phyloP scores from a whole-genome alignment of 1,140 invertebrate genomes.

The Aricia agestis region DNA sequence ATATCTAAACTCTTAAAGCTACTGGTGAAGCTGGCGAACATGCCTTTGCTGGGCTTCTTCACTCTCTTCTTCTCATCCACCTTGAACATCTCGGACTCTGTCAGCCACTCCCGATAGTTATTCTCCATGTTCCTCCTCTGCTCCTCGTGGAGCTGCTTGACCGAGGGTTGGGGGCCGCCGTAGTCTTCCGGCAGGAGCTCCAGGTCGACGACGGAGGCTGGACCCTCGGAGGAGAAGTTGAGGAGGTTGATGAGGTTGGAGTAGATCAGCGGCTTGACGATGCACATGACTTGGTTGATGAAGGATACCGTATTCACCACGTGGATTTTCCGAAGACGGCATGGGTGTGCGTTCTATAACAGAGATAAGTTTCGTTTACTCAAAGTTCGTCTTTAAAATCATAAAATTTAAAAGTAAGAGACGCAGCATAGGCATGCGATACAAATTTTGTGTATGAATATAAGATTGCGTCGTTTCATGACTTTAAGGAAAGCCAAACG shows the following conservation, averaged over 20 bases:
- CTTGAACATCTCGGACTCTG: slow-evolving; percentile 69
- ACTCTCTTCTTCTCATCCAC: slow-evolving; percentile 72
- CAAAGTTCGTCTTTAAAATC: no score
- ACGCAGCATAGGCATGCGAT: no score
- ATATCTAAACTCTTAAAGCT: slow-evolving; percentile 69
- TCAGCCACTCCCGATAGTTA: slow-evolving; percentile 70
- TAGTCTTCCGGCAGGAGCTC: slow-evolving; percentile 72
- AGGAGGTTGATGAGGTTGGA: slow-evolving; percentile 76
- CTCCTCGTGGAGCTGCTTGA: slow-evolving; percentile 69
- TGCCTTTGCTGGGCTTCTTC: slow-evolving; percentile 69
- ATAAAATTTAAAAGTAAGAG: no score
- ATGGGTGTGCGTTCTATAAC: slow-evolving; percentile 78
- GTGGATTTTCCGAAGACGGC: slow-evolving; percentile 78
- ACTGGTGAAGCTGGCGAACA: slow-evolving; percentile 68
- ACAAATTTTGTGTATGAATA: no score
- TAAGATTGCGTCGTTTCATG: no score
- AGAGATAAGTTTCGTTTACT: neutral
- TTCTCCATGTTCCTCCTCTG: slow-evolving; percentile 69
- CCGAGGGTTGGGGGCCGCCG: slow-evolving; percentile 60
- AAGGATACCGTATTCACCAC: slow-evolving; percentile 78
- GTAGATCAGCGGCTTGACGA: slow-evolving; percentile 77
- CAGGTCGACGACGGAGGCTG: slow-evolving; percentile 63
- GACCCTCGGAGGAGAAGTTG: slow-evolving; percentile 73
- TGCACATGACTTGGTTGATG: slow-evolving; percentile 79
- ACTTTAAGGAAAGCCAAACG: no score